A percentile compares a stretch with the other conserved stretches of the same genome.
phyloP scores from a whole-genome alignment of 2,113 vertebrate species.

The Lathamus discolor region DNA sequence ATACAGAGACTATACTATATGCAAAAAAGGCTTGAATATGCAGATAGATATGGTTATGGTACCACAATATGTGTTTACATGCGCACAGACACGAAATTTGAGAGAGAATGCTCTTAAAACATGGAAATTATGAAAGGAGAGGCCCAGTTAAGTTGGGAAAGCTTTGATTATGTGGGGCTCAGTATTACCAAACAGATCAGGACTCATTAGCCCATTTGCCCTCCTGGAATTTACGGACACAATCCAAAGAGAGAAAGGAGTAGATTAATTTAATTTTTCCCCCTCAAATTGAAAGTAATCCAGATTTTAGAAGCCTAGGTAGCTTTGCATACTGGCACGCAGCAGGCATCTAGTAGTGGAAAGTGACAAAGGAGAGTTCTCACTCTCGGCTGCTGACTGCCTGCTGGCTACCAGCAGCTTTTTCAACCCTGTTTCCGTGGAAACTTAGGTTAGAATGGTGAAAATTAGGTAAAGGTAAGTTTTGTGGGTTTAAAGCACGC shows the following conservation, averaged over 20 bases:
- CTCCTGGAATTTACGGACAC: slow-evolving; percentile 65
- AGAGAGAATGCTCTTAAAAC: neutral
- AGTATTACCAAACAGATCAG: slow-evolving; percentile 25
- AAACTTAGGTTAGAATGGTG: slow-evolving; percentile 73
- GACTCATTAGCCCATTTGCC: slow-evolving; percentile 47
- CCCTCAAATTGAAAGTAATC: slow-evolving; percentile 56
- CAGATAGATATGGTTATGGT: neutral
- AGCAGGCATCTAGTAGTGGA: slow-evolving; percentile 70
- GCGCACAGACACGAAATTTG: neutral
- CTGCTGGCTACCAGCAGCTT: slow-evolving; percentile 68
- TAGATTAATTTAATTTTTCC: slow-evolving; percentile 66
- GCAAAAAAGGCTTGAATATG: neutral
- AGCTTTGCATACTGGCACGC: slow-evolving; percentile 70
- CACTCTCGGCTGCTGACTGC: slow-evolving; percentile 72
- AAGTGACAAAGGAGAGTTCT: slow-evolving; percentile 75
- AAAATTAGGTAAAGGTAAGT: slow-evolving; percentile 77
- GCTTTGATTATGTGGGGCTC: slow-evolving; percentile 8
- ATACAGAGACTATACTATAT: neutral
- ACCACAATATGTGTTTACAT: neutral
- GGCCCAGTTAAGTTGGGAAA: neutral
- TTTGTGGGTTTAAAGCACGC: slow-evolving; percentile 65
- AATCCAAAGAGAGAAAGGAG: slow-evolving; percentile 57
- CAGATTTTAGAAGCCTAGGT: slow-evolving; percentile 64
- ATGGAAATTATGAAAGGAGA: neutral
- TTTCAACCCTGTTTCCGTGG: slow-evolving; percentile 74